Base-by-base conservation (phyloP, 1,140 invertebrate species). In the Eumeta japonica region DNA sequence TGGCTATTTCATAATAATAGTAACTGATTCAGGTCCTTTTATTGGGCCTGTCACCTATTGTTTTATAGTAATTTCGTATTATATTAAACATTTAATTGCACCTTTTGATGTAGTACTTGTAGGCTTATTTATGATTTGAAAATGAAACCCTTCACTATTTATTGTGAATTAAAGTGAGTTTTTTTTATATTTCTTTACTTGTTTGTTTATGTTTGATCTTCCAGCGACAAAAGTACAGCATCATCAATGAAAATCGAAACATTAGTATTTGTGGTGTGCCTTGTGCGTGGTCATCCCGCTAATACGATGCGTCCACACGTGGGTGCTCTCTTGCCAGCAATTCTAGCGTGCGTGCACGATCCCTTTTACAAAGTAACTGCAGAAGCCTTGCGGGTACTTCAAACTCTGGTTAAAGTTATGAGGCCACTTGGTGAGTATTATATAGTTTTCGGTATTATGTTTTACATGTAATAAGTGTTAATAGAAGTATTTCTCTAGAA, bases 231-330 rank as follows among this genome's bases (percentile, higher is more conserved):
- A 55, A 92, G 90, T 57, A 92, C 93, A 0, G 94, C 90, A 16
- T 96, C 93, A 30, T 97, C 96, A 54, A 98, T 98, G 92, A 98
- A 98, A 79, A 98, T 98, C 46, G 95, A 98, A 57, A 93, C 95
- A 0, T 71, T 99, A 39, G 85, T 91, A 28, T 99, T 99, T 74
- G 78, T 98, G 3, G 87, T 94, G 63, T 90, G 88, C 48, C 70
- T 97, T 35, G 65, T 98, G 16, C 81, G 84, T 18, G 88, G 90
- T 3, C 95, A 98, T 37, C 42, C 43, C 4, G 48, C 53, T 12
- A 51, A 37, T 11, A 74, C 66, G 3, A 80, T 83, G 48, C 83
- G 89, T 45, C 78, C 80, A 11, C 89, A 97, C 58, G 87, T 97
- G 57, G 75, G 81, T 4, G 79, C 86, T 14, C 68, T 98, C n/a